These are phyloP conservation scores for Stercorarius parasiticus DNA, from an alignment of 2,113 vertebrate species.

Conservation along the genomic window DNA sequence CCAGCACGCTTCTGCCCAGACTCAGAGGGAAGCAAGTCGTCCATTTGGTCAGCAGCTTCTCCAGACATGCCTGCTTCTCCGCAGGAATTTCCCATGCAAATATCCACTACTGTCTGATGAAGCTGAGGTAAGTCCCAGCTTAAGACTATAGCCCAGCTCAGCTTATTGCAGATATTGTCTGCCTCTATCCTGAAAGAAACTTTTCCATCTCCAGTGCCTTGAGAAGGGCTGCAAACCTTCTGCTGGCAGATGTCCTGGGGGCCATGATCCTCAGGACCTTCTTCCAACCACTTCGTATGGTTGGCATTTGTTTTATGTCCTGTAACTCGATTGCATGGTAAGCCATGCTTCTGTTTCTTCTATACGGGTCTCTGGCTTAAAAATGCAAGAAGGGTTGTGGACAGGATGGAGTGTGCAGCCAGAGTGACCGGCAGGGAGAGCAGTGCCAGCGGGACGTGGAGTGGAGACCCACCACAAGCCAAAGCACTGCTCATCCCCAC, in stretches of 20 bases:
- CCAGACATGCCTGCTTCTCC: neutral
- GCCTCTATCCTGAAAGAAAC: neutral
- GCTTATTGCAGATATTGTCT: neutral
- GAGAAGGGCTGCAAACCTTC: no score
- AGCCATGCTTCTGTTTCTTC: neutral
- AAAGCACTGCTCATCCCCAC: neutral
- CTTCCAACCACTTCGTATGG: accelerated
- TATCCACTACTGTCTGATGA: neutral
- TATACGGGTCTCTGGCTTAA: neutral
- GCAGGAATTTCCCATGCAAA: neutral
- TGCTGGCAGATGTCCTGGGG: accelerated
- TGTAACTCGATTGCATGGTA: accelerated
- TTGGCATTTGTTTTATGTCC: neutral
- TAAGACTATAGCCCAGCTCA: neutral
- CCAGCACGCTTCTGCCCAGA: accelerated
- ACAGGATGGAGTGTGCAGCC: neutral
- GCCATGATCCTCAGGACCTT: neutral
- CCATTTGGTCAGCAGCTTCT: neutral
- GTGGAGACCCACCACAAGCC: neutral
- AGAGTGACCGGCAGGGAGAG: neutral
- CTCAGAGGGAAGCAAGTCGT: no score
- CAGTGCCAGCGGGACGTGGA: neutral
- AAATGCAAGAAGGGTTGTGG: neutral
- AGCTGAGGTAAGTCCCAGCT: neutral
- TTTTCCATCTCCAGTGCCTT: neutral